Base-by-base conservation (phyloP, 2,113 vertebrate species). In the Amphilophus citrinellus region DNA sequence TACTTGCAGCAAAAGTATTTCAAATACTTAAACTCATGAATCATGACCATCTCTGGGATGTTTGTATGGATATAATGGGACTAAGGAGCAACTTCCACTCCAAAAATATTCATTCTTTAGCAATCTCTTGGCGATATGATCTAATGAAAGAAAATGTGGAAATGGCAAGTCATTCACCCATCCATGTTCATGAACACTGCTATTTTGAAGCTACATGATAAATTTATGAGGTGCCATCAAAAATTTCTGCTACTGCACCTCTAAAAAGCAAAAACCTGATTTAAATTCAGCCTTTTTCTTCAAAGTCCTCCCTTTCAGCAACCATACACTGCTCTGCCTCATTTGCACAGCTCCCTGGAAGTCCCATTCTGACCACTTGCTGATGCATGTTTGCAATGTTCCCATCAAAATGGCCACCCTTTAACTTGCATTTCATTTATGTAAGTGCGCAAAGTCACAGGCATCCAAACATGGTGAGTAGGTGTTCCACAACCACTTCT, bases 251-350 rank as follows among this genome's bases (percentile, higher is more conserved):
- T 17, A 53, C 44, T 53, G 3, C 17, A 1, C 44, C 24, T 71
- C 27, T 27, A 50, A 13, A 71, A 47, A 53, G 66, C 66, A 53
- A 53, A 71, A 71, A 20, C 3, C 24, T 71, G 6, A 71, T 71
- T 71, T 71, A 53, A 71, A 71, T 71, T 53, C 44, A 71, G 17
- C 10, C 24, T 53, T 71, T 50, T 71, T 71, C 44, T 71, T 68
- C 27, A 22, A 50, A 68, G 65, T 50, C 66, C 66, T 53, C 24
- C 44, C 24, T 71, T 53, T 71, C 66, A 71, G 44, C 17, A 71
- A 44, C 66, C 44, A 53, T 20, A 53, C 44, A 32, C 44, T 20
- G 66, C 66, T 71, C 18, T 4, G 0, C 66, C 44, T 32, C 44
- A 71, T 32, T 53, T 71, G 66, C 66, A 53, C 2, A 0, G 2